Conservation (phyloP, 92 coral and sea anemone species). For the Epizoanthus ramosus region DNA sequence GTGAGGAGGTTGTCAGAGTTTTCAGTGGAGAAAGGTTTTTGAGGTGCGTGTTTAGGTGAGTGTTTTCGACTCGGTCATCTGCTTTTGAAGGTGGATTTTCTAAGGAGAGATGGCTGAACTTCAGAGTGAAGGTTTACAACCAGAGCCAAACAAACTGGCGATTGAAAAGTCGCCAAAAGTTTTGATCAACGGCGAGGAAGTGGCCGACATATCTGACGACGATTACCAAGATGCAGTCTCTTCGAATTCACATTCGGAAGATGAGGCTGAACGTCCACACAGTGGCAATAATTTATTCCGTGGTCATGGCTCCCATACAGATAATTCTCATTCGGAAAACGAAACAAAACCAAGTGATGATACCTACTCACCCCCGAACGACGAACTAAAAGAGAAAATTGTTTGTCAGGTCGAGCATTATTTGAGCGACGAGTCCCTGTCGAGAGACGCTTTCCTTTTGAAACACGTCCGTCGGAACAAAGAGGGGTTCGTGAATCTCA, state of each 20-base stretch:
- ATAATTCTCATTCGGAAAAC: conserved; percentile 93
- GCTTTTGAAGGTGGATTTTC: conserved; percentile 38
- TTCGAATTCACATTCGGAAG: conserved; percentile 70
- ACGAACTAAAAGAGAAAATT: conserved; percentile 81
- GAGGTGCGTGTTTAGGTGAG: not conserved
- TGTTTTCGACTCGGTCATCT: conserved; percentile 22
- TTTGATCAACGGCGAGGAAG: conserved; percentile 77
- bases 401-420: conserved; percentile 92
- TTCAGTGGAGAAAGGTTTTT: conserved; percentile 20
- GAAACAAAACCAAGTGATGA: conserved; percentile 75
- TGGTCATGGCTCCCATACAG: conserved; percentile 63
- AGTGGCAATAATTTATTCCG: conserved; percentile 47
- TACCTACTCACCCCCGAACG: conserved; percentile 89
- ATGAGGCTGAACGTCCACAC: conserved; percentile 79
- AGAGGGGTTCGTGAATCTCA: conserved; percentile 94
- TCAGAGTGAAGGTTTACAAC: conserved; percentile 61
- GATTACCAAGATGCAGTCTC: conserved; percentile 74
- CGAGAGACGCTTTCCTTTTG: conserved; percentile 93
- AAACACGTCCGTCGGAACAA: conserved; percentile 99
- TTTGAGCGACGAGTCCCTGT: conserved; percentile 88
- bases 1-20: conserved; percentile 29
- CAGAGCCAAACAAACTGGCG: conserved; percentile 38
- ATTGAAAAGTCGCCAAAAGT: conserved; percentile 85
- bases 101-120: conserved; percentile 81
- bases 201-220: conserved; percentile 75